phyloP scores from a whole-genome alignment of 1,140 invertebrate species.

The Apis mellifera region DNA sequence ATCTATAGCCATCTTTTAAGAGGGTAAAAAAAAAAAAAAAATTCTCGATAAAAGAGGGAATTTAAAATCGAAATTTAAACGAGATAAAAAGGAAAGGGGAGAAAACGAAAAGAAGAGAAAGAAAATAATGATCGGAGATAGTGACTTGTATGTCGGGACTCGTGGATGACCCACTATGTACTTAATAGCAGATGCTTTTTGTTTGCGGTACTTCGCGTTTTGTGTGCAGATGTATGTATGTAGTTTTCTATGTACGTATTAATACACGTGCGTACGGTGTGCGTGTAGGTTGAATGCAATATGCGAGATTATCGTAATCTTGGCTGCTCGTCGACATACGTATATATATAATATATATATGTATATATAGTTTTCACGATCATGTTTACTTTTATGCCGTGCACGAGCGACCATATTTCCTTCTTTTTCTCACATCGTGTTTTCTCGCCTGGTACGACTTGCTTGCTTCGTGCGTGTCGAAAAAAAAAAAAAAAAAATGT shows the following conservation, averaged over 20 bases:
- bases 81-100: neutral
- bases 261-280: slow-evolving; percentile 60
- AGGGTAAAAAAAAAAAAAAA: neutral
- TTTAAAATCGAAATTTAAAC: neutral
- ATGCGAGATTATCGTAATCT: slow-evolving; percentile 51
- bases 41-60: neutral
- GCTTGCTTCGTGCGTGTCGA: slow-evolving; percentile 41
- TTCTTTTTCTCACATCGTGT: slow-evolving; percentile 19
- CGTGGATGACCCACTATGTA: slow-evolving; percentile 19
- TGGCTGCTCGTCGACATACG: slow-evolving; percentile 49
- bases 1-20: neutral
- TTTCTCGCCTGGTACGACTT: slow-evolving; percentile 27
- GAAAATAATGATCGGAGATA: slow-evolving; percentile 33
- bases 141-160: slow-evolving; percentile 21
- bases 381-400: slow-evolving; percentile 32
- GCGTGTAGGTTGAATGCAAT: slow-evolving; percentile 60
- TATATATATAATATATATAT: slow-evolving; percentile 17
- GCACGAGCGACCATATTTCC: slow-evolving; percentile 39
- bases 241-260: slow-evolving; percentile 55
- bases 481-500: slow-evolving; percentile 26
- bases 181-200: slow-evolving; percentile 16
- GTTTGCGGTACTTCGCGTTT: slow-evolving; percentile 35
- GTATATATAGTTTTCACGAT: slow-evolving; percentile 32
- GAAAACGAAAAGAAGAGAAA: slow-evolving; percentile 13
- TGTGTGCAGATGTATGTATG: slow-evolving; percentile 51